Conservation (phyloP, 2,888 invertebrate genomes). For the Chesias legatella region DNA sequence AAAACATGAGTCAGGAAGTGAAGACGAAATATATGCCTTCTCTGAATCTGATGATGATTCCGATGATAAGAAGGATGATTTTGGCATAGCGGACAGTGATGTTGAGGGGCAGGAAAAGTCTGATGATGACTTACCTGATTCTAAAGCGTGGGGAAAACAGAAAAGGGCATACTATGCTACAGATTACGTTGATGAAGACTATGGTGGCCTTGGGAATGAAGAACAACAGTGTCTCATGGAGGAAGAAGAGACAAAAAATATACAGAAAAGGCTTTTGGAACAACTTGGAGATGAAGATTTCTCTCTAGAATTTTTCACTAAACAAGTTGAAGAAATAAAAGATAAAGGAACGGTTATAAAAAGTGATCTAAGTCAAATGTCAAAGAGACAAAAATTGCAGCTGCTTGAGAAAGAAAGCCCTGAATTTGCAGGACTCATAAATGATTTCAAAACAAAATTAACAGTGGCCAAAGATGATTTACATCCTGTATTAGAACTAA, state of each 20-base stretch:
- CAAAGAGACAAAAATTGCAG: constrained; percentile 87
- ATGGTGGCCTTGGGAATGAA: constrained; percentile 84
- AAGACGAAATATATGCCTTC: constrained; percentile 84
- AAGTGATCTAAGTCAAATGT: constrained; percentile 87
- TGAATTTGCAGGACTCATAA: constrained; percentile 88
- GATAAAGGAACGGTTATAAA: constrained; percentile 82
- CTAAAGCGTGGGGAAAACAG: constrained; percentile 93
- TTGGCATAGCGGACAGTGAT: constrained; percentile 84
- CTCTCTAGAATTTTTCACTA: constrained; percentile 79
- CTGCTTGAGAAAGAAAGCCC: constrained; percentile 92
- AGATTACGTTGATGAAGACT: constrained; percentile 94
- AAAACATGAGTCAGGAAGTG: constrained; percentile 77
- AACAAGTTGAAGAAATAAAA: constrained; percentile 57
- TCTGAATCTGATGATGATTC: constrained; percentile 70
- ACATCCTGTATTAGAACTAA: constrained; percentile 83
- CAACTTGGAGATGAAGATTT: constrained; percentile 91
- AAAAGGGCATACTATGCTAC: constrained; percentile 90
- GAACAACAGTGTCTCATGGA: constrained; percentile 87
- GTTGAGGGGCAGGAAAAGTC: constrained; percentile 86
- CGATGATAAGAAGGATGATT: constrained; percentile 67
- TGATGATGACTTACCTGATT: constrained; percentile 87
- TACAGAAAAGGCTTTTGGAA: constrained; percentile 88
- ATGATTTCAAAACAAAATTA: constrained; percentile 88
- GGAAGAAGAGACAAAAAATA: constrained; percentile 90
- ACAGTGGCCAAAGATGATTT: constrained; percentile 83